Base-by-base conservation (phyloP, 2,888 invertebrate species). In the Tenthredo livida region DNA sequence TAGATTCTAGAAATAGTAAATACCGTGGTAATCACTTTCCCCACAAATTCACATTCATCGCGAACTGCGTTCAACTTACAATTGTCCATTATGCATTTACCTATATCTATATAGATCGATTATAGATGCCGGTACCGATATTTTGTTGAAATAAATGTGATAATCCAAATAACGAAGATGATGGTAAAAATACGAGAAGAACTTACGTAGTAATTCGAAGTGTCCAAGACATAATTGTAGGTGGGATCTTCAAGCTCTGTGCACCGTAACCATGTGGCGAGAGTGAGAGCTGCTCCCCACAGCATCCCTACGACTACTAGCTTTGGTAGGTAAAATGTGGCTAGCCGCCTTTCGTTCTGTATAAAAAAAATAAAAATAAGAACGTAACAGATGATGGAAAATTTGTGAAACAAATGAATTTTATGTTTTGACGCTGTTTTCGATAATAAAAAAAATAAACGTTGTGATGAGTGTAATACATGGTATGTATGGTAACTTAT, bases 291-390 rank as follows among this genome's bases (percentile, higher is more conserved):
- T 0, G 98, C 97, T 84, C 97, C 94, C 98, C 98, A 99, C 86
- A 98, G 95, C 90, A 97, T 95, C 9, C 97, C 96, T 1, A 99
- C 97, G 12, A 99, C 95, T 82, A 98, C 94, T 54, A 98, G 92
- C 94, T 99, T 99, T 70, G 98, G 97, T 87, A 98, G 93, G 94
- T 99, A 99, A 94, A 99, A 99, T 40, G 97, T 96, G 61, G 97
- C 91, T 88, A 98, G 96, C 87, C 96, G 94, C 87, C 99, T 94
- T 93, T 98, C 98, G 91, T 98, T 98, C 97, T 99, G 95, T 50
- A 91, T 91, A 54, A 29, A 78, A 54, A 2, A n/a, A n/a, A n/a
- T n/a, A n/a, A n/a, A n/a, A n/a, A n/a, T n/a, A n/a, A 78, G 6
- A 75, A 43, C 37, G 40, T 25, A n/a, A n/a, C n/a, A n/a, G n/a